Conservation (phyloP, 37 sponge, comb jelly and placozoan species). For the Diacarnus erythraeanus region DNA sequence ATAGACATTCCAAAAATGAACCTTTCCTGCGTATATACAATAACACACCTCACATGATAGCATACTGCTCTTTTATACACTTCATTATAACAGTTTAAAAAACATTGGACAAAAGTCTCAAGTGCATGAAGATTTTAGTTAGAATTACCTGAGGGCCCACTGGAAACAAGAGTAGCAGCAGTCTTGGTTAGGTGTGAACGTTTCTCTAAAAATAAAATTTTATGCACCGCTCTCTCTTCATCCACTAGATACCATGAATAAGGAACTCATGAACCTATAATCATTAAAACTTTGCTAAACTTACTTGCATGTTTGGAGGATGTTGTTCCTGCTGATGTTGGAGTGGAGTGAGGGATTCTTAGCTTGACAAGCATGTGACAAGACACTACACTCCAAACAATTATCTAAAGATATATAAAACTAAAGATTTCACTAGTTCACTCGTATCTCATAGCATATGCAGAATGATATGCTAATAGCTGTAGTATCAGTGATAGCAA, state of each 20-base stretch:
- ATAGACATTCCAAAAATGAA: conserved; percentile 89
- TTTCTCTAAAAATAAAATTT: conserved; percentile 62
- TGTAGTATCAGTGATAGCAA: too few relatives aligned
- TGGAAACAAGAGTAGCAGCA: conserved; percentile 69
- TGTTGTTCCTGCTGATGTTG: neutral
- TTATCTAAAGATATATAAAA: too few relatives aligned
- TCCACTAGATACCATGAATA: conserved; percentile 23
- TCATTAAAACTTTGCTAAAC: too few relatives aligned
- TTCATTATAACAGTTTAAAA: neutral
- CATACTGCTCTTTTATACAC: neutral
- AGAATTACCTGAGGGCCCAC: conserved; percentile 64
- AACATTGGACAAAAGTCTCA: too few relatives aligned
- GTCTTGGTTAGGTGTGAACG: conserved; percentile 32
- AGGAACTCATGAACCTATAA: too few relatives aligned
- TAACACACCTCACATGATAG: neutral
- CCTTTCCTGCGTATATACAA: conserved; percentile 49
- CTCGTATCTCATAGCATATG: too few relatives aligned
- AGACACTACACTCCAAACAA: conserved; percentile 78
- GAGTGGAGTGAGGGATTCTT: conserved; percentile 31
- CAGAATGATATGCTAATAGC: too few relatives aligned
- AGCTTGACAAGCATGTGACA: conserved; percentile 61
- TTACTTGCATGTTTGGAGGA: neutral
- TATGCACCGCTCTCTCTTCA: conserved; percentile 64
- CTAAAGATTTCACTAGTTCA: too few relatives aligned
- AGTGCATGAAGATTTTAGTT: neutral